Evolutionary conservation across 2,888 invertebrate genomes (phyloP).

Genomic region (Caradrina kadenii): DNA sequence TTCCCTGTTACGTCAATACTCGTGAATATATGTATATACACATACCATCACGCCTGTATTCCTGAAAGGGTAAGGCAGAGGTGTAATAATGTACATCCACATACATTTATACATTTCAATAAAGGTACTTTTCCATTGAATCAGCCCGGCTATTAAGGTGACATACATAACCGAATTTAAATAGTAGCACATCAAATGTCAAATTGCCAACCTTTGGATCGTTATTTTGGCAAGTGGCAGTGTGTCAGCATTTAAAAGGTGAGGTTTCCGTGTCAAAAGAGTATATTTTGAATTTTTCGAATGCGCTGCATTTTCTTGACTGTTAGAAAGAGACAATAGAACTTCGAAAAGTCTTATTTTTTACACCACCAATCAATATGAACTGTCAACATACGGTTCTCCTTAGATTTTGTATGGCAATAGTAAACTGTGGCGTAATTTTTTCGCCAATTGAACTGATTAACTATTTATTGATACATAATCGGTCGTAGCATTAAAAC

Average conservation of each 20-base stretch:
- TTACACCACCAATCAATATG: too few species aligned
- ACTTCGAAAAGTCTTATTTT: slow-evolving; percentile 16
- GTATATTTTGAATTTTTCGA: slow-evolving; percentile 35
- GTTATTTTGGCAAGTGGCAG: slow-evolving; percentile 58
- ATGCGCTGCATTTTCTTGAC: slow-evolving; percentile 18
- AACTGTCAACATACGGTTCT: too few species aligned
- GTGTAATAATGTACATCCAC: too few species aligned
- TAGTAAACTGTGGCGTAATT: too few species aligned
- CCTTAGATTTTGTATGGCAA: too few species aligned
- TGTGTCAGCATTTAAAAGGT: slow-evolving; percentile 57
- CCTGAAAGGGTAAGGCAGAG: too few species aligned
- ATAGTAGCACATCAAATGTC: slow-evolving; percentile 55
- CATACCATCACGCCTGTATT: too few species aligned
- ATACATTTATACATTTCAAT: neutral
- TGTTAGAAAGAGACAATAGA: slow-evolving; percentile 18
- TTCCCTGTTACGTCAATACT: too few species aligned
- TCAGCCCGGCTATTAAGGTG: slow-evolving; percentile 33
- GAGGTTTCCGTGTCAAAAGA: slow-evolving; percentile 55
- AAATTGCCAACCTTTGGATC: slow-evolving; percentile 56
- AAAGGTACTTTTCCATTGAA: slow-evolving; percentile 20
- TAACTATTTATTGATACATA: too few species aligned
- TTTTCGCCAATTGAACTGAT: too few species aligned
- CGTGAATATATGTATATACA: too few species aligned
- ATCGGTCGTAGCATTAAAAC: too few species aligned
- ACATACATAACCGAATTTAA: slow-evolving; percentile 51